Evolutionary conservation across 2,888 invertebrate genomes (phyloP), one percentile per base, ranked within the genome.

Genomic region (Acronicta psi): DNA sequence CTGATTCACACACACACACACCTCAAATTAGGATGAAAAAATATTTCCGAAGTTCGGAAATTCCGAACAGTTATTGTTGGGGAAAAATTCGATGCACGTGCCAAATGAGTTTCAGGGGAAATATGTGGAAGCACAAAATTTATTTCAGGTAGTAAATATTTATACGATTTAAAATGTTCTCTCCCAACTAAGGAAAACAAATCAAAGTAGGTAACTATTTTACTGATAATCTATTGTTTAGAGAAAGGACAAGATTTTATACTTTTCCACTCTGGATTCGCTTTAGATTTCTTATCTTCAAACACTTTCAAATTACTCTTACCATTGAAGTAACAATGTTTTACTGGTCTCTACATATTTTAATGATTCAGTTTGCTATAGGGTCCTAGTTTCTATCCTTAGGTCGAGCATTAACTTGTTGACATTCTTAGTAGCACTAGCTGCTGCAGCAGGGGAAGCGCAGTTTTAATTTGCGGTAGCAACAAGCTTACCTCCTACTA

Each of bases 51-150:
- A n/a, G n/a, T n/a, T n/a, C n/a, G n/a, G n/a, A n/a, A n/a, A n/a
- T n/a, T n/a, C n/a, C 23, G 13, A 50, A 58, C 40, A 50, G 9
- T 59, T 47, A 58, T 41, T 54, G 51, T 62, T 42, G 31, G 5
- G 45, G 18, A 64, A 59, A 55, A 59, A 56, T 43, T 40, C 37
- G 46, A 42, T 43, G 34, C 31, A 17, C 42, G 36, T 53, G 68
- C 68, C 69, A 69, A 69, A 64, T 63, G 44, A 36, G 36, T 42
- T 50, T 59, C 59, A n/a, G 34, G 25, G 42, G 43, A 53, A 59
- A 43, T 54, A 40, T 25, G 31, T 13, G 23, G 29, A 6, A 31
- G 2, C 40, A 8, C 36, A 10, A 52, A 53, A 37, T 66, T 52
- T 52, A 34, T 41, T 52, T 38, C 23, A 44, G 25, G 52, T 52